phyloP scores from a whole-genome alignment of 2,888 invertebrate genomes.

The Diaphora mendica region DNA sequence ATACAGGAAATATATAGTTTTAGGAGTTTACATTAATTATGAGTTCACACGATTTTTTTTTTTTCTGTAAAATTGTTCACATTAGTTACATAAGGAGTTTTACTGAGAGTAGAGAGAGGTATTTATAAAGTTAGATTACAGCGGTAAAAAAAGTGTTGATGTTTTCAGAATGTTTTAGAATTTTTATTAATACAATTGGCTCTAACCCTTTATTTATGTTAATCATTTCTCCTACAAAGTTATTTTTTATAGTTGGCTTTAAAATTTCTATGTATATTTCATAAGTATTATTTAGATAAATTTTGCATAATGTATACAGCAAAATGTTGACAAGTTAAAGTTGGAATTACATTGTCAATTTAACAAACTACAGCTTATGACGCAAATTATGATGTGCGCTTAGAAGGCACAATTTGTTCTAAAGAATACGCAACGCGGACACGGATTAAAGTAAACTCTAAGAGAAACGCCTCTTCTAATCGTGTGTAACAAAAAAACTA shows the following conservation, averaged over 20 bases:
- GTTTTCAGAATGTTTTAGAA: too few relatives aligned
- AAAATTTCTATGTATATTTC: too few relatives aligned
- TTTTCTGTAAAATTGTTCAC: background rate
- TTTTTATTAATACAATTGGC: too few relatives aligned
- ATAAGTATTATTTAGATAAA: too few relatives aligned
- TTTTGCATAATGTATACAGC: background rate
- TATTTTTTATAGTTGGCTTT: too few relatives aligned
- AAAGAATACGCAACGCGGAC: background rate
- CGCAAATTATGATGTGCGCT: background rate
- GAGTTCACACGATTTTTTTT: background rate
- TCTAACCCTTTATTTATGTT: too few relatives aligned
- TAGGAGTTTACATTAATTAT: background rate
- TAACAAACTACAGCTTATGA: background rate
- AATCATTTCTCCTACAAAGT: too few relatives aligned
- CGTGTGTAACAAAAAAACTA: too few relatives aligned
- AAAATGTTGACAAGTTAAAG: background rate
- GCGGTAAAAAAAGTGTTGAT: too few relatives aligned
- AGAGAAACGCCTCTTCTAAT: background rate
- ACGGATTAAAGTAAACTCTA: background rate
- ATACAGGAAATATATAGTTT: constrained; percentile 23
- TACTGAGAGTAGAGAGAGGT: too few relatives aligned
- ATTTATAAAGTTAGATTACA: too few relatives aligned
- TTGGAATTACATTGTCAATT: background rate
- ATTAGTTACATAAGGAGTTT: background rate
- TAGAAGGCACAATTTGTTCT: background rate